Percentiles rank a stretch among this genome's conserved stretches.
phyloP scores from a whole-genome alignment of 2,113 vertebrate genomes.

The Corythaixoides concolor region DNA sequence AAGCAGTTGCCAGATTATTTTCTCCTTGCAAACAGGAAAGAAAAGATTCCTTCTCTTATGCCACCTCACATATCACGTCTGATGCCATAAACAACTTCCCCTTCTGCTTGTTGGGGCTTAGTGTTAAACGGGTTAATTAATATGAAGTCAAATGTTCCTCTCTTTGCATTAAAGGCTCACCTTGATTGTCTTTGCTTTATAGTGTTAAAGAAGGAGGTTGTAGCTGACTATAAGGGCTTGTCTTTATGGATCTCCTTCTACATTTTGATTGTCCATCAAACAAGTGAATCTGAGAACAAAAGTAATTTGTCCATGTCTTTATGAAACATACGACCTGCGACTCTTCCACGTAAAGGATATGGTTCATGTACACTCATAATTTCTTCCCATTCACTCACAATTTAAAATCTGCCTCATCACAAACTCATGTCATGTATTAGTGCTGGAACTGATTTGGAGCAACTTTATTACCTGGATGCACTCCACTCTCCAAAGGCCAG shows the following conservation, averaged over 20 bases:
- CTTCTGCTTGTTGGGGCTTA: constrained; percentile 37
- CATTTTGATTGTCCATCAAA: background rate
- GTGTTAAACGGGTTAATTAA: constrained; percentile 51
- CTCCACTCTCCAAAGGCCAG: background rate
- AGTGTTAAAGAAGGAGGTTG: background rate
- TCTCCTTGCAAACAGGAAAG: constrained; percentile 43
- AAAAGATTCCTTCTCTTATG: constrained; percentile 21
- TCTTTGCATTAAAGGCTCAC: background rate
- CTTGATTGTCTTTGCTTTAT: background rate
- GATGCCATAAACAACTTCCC: constrained; percentile 47
- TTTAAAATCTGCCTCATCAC: background rate
- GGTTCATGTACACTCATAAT: background rate
- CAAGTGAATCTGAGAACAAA: background rate
- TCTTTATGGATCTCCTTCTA: background rate
- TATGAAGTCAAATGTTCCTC: constrained; percentile 19
- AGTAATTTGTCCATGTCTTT: background rate
- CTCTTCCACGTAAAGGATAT: background rate
- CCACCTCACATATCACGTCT: constrained; percentile 46
- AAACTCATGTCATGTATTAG: background rate
- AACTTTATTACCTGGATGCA: background rate
- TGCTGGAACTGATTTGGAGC: background rate
- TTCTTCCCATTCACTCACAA: background rate
- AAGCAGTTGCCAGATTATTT: background rate
- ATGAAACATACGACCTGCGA: background rate
- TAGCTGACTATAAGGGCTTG: background rate